These are phyloP conservation scores for Tigriopus japonicus DNA, from an alignment of 1,140 invertebrate genomes.

Conservation along the genomic window DNA sequence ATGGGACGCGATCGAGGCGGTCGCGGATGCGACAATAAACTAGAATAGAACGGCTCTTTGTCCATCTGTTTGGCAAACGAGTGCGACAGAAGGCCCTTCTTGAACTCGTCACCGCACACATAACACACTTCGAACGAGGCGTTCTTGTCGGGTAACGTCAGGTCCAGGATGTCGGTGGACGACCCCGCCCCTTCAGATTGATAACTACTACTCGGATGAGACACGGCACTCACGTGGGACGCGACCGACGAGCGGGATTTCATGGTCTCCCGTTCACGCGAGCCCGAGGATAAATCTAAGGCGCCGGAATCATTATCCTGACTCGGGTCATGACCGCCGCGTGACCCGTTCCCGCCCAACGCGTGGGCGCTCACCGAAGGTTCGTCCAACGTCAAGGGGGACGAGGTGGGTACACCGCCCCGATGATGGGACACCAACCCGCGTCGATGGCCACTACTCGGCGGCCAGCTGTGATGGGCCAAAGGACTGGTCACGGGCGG, in stretches of 20 bases:
- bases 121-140: slow-evolving; percentile 58
- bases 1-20: slow-evolving; percentile 60
- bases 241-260: slow-evolving; percentile 9
- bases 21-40: slow-evolving; percentile 56
- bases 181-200: slow-evolving; percentile 22
- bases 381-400: too few species aligned
- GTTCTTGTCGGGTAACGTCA: slow-evolving; percentile 78
- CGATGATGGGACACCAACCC: background rate
- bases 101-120: slow-evolving; percentile 67
- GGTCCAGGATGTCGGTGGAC: slow-evolving; percentile 47
- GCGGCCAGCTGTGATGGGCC: slow-evolving; percentile 1
- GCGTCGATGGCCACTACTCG: slow-evolving; percentile 10
- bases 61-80: slow-evolving; percentile 30
- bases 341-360: too few species aligned
- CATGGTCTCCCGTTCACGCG: slow-evolving; percentile 16
- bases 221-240: slow-evolving; percentile 16
- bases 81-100: slow-evolving; percentile 47
- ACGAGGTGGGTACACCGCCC: too few species aligned
- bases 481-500: background rate
- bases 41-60: slow-evolving; percentile 56
- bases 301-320: slow-evolving; percentile 26
- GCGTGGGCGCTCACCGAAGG: too few species aligned
- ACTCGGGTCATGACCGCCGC: too few species aligned
- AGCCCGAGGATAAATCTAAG: slow-evolving; percentile 32
- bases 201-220: slow-evolving; percentile 16